phyloP scores from a whole-genome alignment of 2,797 vertebrate species.

The Anabas testudineus region DNA sequence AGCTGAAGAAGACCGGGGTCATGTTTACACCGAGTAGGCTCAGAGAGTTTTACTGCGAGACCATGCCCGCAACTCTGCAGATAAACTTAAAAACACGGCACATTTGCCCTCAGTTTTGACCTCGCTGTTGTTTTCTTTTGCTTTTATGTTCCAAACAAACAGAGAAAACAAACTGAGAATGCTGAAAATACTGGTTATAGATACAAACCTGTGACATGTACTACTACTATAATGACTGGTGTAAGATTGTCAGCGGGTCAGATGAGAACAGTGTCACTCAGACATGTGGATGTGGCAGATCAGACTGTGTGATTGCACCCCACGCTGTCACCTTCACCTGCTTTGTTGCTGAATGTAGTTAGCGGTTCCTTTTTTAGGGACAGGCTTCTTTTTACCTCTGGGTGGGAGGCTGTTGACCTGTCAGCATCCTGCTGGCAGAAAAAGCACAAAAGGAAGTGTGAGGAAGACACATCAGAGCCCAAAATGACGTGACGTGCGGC shows the following conservation, averaged over 20 bases:
- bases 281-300: slow-evolving; percentile 9
- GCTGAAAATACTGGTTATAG: neutral
- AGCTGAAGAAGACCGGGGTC: slow-evolving; percentile 22
- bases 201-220: neutral
- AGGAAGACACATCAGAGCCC: slow-evolving; percentile 20
- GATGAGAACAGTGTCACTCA: slow-evolving; percentile 26
- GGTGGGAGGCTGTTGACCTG: slow-evolving; percentile 71
- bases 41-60: slow-evolving; percentile 3
- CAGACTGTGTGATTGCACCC: slow-evolving; percentile 34
- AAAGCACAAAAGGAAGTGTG: slow-evolving; percentile 21
- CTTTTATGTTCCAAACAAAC: neutral
- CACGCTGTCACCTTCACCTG: slow-evolving; percentile 13
- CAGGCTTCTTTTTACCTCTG: slow-evolving; percentile 34
- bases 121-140: neutral
- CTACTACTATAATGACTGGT: neutral
- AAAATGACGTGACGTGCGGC: neutral
- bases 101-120: neutral
- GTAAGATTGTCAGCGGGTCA: neutral
- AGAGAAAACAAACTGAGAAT: neutral
- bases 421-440: slow-evolving; percentile 50
- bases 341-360: slow-evolving; percentile 41
- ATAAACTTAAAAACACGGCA: slow-evolving; percentile 5
- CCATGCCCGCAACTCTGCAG: slow-evolving; percentile 4
- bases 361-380: slow-evolving; percentile 47
- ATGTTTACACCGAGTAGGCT: slow-evolving; percentile 15